Evolutionary conservation across 35 echinoderm and acorn worm species (phyloP), one percentile per base, ranked within the genome.

Genomic region (Anneissia japonica): DNA sequence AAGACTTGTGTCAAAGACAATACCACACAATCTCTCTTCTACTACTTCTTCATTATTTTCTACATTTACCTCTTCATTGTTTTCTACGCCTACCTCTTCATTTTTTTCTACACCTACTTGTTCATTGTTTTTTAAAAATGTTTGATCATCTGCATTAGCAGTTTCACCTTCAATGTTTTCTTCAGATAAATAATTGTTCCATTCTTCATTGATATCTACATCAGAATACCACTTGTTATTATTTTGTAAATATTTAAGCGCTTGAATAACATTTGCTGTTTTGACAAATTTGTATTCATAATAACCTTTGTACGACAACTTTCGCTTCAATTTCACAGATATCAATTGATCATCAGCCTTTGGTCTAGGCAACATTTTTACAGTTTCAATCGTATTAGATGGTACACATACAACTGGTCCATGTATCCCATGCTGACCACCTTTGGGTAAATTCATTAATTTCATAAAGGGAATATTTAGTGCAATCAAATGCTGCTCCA

Each of bases 331-430:
- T 64, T 93, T 93, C 0, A 93, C 83, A 32, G 41, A 56, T 74
- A 93, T 93, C 29, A 93, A 10, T 28, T 74, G 26, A 45, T 89
- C 77, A 30, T 90, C 91, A 41, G 35, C 75, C 36, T 35, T 45
- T 29, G 75, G 35, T 40, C 91, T 37, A 16, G 91, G 91, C 26
- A 90, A 72, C 13, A 30, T 38, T n/a, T 82, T 73, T 51, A 87
- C 74, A 41, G 79, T 88, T 79, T 93, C 46, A 19, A 31, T 16
- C 34, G 79, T 82, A 77, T 92, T 87, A 41, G 90, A 92, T 79
- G 90, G 90, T 32, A 92, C 90, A 88, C 90, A 92, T 74, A 88
- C 79, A 84, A 76, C 72, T 43, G 90, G 90, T 34, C 90, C 90
- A 92, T 87, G 79, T 26, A 92, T 77, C 12, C 79, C 85, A 37